A percentile compares a stretch with the other conserved stretches of the same genome.
Evolutionary conservation across 1,140 invertebrate genomes (phyloP).

Genomic region (Zaprionus lachaisei): DNA sequence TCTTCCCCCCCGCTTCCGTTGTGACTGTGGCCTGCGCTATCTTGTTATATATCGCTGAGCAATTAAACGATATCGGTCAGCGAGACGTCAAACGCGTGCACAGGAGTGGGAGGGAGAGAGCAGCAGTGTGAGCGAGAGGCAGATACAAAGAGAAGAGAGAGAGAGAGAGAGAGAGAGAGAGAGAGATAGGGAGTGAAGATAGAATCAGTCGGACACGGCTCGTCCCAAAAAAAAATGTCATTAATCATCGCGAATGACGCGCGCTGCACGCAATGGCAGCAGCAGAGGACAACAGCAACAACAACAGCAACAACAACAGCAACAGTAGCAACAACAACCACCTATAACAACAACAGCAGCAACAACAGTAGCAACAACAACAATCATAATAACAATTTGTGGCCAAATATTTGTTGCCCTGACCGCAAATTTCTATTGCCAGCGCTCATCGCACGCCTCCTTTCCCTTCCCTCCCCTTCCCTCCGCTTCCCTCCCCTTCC

Average conservation of each 20-base stretch:
- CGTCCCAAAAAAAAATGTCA: constrained; percentile 76
- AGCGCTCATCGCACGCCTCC: neutral
- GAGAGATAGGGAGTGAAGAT: constrained; percentile 1
- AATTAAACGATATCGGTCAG: constrained; percentile 77
- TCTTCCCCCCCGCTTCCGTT: too few relatives aligned
- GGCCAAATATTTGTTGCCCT: constrained; percentile 71
- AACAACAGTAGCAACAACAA: constrained; percentile 12
- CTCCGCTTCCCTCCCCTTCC: neutral
- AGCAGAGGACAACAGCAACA: constrained; percentile 14
- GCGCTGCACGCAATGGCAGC: constrained; percentile 51
- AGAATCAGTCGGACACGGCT: constrained; percentile 41
- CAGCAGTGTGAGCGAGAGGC: neutral
- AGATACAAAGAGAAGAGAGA: constrained; percentile 1
- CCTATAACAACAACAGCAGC: neutral
- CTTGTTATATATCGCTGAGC: constrained; percentile 77
- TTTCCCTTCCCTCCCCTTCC: neutral
- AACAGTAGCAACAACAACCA: constrained; percentile 1
- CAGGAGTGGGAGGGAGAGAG: neutral
- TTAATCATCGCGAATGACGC: constrained; percentile 70
- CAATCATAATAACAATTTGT: constrained; percentile 77
- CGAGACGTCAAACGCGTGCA: constrained; percentile 55
- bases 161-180: neutral
- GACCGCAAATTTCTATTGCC: constrained; percentile 48
- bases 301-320: neutral
- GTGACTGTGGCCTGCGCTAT: constrained; percentile 42